A percentile compares a stretch with the other conserved stretches of the same genome.
Conservation (phyloP, 2,888 invertebrate genomes). For the Dione juno region DNA sequence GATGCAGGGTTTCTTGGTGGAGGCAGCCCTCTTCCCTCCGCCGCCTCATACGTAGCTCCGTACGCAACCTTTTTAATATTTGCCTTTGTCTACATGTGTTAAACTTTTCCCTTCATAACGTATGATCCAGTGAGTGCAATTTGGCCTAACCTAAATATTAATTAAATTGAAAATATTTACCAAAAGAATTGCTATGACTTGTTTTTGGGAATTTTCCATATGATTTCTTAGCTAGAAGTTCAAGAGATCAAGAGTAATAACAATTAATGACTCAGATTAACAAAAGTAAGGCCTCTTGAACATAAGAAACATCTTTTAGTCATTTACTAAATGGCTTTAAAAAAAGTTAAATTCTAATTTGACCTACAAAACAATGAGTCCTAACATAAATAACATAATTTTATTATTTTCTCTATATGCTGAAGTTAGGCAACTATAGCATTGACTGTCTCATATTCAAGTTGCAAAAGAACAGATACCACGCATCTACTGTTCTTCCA, state of each 20-base stretch:
- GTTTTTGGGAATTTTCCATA: neutral
- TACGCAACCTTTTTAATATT: slow-evolving; percentile 67
- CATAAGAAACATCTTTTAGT: neutral
- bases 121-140: slow-evolving; percentile 45
- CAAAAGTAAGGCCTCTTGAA: neutral
- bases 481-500: slow-evolving; percentile 56
- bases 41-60: slow-evolving; percentile 55
- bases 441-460: slow-evolving; percentile 43
- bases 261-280: neutral
- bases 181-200: neutral
- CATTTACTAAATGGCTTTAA: neutral
- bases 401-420: neutral
- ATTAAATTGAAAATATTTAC: neutral
- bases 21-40: slow-evolving; percentile 58
- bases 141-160: neutral
- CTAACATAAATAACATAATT: neutral
- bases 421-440: slow-evolving; percentile 1
- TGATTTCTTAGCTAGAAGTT: neutral
- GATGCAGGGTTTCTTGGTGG: slow-evolving; percentile 76
- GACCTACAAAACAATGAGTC: neutral
- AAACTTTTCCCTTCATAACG: slow-evolving; percentile 64
- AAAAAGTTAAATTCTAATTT: neutral
- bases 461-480: slow-evolving; percentile 49
- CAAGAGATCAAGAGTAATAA: neutral
- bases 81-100: slow-evolving; percentile 65